Conservation (phyloP, 2,888 invertebrate genomes). For the Pseudanteris insignis region DNA sequence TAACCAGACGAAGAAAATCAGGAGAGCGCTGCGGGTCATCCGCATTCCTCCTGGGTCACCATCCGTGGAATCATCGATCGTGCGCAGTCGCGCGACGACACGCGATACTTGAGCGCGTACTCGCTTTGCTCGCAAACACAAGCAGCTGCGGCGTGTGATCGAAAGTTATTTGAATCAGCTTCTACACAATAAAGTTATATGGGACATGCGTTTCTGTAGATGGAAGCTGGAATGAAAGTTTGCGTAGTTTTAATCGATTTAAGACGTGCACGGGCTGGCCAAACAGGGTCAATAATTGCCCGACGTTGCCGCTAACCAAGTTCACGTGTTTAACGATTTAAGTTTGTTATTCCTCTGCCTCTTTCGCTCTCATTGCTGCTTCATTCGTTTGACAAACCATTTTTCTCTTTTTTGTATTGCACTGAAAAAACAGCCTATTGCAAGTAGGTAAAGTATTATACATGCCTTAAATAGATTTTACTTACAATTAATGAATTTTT, state of each 20-base stretch:
- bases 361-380: no score
- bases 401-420: no score
- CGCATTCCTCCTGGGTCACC: constrained; percentile 28
- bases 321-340: no score
- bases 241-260: constrained; percentile 1
- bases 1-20: constrained; percentile 9
- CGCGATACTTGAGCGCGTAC: constrained; percentile 1
- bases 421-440: no score
- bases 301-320: background rate
- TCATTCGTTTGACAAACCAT: no score
- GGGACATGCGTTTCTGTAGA: constrained; percentile 18
- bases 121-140: constrained; percentile 3
- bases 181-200: constrained; percentile 25
- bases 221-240: constrained; percentile 21
- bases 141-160: constrained; percentile 22
- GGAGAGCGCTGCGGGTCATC: constrained; percentile 20
- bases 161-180: constrained; percentile 31
- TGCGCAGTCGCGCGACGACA: constrained; percentile 11
- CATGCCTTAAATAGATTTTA: no score
- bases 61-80: constrained; percentile 12
- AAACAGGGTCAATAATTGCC: constrained; percentile 6
- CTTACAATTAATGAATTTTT: no score
- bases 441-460: no score
- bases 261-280: background rate
- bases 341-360: no score